Evolutionary conservation across 2,888 invertebrate genomes (phyloP), one percentile per base, ranked within the genome.

Genomic region (Clitarchus hookeri): DNA sequence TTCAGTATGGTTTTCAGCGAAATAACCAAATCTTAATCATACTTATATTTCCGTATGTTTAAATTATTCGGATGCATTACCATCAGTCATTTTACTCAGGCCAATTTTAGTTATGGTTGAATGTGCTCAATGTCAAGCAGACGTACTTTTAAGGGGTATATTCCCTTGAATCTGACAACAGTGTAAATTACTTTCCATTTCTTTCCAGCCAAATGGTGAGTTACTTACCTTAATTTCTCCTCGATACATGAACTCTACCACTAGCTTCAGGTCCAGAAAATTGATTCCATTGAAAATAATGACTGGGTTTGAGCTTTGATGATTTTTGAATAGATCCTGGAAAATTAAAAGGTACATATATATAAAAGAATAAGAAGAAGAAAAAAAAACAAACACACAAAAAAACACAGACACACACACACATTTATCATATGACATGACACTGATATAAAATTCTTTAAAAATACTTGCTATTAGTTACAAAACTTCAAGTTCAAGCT

Each of bases 201-300:
- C 1, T 36, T 53, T 53, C 36, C 53, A 12, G 53, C 8, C 53
- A 53, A 19, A 16, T 65, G n/a, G 65, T 65, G 65, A n/a, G n/a
- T 23, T 19, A 65, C 65, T n/a, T 86, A 90, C 92, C 89, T 91
- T 92, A n/a, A 93, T 91, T 90, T 93, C 92, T 26, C 93, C 93
- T 87, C 91, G 90, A 89, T 93, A 93, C 91, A 93, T 92, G 88
- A 93, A 93, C 86, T 92, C 91, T 44, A 93, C 90, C 65, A 93
- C 91, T 85, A 91, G 90, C 88, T 91, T 91, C 6, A 93, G 89
- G 89, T 92, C 91, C 13, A 89, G 89, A 87, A 91, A 92, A 87
- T 90, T 91, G 48, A 92, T 90, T 36, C 92, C 91, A 88, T 92
- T 92, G 88, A 93, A 90, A 83, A 93, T 91, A 44, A 93, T 91